Conservation (phyloP, 1,140 invertebrate genomes). For the Penaeus chinensis region DNA sequence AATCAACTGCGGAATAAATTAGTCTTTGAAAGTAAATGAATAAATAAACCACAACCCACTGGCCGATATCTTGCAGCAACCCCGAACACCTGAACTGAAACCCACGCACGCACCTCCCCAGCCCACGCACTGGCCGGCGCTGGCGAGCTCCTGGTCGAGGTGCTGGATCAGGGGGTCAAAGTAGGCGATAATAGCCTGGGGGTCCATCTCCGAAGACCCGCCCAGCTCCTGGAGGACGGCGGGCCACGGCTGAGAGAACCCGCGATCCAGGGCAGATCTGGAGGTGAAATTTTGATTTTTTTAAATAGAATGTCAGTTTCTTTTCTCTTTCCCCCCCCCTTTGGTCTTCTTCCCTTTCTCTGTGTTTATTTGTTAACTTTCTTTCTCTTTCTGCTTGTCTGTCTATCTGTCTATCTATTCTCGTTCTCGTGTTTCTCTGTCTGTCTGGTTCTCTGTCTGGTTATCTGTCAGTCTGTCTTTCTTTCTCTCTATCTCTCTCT, state of each 20-base stretch:
- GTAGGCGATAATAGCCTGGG: conserved; percentile 88
- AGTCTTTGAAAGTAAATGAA: too few relatives aligned
- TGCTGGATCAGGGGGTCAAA: conserved; percentile 91
- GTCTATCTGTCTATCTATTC: too few relatives aligned
- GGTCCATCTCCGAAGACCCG: conserved; percentile 73
- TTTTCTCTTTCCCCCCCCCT: not conserved
- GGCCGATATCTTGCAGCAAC: too few relatives aligned
- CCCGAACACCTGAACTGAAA: not conserved
- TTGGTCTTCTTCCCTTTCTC: too few relatives aligned
- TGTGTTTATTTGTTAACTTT: too few relatives aligned
- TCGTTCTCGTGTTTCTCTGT: too few relatives aligned
- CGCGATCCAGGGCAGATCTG: conserved; percentile 65
- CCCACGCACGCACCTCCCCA: conserved; percentile 60
- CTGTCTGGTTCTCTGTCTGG: too few relatives aligned
- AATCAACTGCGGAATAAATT: too few relatives aligned
- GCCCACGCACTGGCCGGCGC: conserved; percentile 64
- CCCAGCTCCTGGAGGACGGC: conserved; percentile 68
- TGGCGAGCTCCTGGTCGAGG: conserved; percentile 78
- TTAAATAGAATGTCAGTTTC: not conserved
- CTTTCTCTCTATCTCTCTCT: not conserved
- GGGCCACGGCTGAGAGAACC: conserved; percentile 68
- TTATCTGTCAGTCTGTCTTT: too few relatives aligned
- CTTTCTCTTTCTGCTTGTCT: too few relatives aligned
- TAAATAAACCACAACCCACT: too few relatives aligned
- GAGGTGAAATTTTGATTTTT: not conserved